Conservation (phyloP, 2,888 invertebrate species). For the Trachelus tabidus region DNA sequence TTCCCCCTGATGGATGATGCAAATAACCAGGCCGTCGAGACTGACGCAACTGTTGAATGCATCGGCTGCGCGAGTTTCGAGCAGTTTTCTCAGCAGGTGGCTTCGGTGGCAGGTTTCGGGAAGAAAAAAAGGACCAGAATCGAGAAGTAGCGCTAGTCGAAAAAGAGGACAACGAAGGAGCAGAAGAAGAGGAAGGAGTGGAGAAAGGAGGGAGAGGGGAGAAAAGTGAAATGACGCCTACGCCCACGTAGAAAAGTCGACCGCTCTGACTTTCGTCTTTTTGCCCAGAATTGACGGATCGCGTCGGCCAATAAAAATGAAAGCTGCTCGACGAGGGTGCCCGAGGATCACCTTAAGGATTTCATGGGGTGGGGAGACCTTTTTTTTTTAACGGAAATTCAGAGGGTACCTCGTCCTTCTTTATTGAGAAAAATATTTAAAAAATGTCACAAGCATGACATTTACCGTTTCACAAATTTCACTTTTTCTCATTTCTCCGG, state of each 20-base stretch:
- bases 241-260: constrained; percentile 40
- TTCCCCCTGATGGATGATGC: constrained; percentile 61
- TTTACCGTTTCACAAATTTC: not conserved
- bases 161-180: constrained; percentile 7
- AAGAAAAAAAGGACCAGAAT: constrained; percentile 13
- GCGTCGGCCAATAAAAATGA: constrained; percentile 42
- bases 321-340: constrained; percentile 36
- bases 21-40: constrained; percentile 54
- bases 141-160: constrained; percentile 1
- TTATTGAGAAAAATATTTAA: not conserved
- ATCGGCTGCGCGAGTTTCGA: constrained; percentile 31
- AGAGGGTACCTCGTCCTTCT: not conserved
- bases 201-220: constrained; percentile 9
- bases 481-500: not conserved
- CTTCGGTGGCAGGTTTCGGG: constrained; percentile 42
- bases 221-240: constrained; percentile 27
- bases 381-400: not conserved
- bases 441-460: not conserved
- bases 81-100: constrained; percentile 62
- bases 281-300: constrained; percentile 36
- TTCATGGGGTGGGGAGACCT: not conserved
- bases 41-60: constrained; percentile 50
- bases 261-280: constrained; percentile 28
- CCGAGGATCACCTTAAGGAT: not conserved
- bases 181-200: constrained; percentile 11